phyloP scores from a whole-genome alignment of 2,888 invertebrate species.

The Nomada hirtipes region DNA sequence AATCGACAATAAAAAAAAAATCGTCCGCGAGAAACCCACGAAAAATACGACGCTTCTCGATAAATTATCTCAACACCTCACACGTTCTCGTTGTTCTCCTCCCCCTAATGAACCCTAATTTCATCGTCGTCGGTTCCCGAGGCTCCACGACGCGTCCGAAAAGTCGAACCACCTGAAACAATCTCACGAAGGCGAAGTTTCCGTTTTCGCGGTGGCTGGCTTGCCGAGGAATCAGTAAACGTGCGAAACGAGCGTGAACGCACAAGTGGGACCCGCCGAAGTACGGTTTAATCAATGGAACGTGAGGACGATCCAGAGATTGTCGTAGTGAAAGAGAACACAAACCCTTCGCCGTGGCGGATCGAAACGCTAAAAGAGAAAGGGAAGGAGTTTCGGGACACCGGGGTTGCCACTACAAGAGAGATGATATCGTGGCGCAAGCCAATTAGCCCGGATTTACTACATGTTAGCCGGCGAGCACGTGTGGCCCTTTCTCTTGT shows the following conservation, averaged over 20 bases:
- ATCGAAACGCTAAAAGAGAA: conserved; percentile 33
- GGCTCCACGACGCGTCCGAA: neutral
- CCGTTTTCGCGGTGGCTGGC: neutral
- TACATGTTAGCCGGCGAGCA: conserved; percentile 40
- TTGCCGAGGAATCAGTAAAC: conserved; percentile 17
- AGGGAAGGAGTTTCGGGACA: conserved; percentile 51
- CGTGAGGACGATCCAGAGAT: conserved; percentile 65
- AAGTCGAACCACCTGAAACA: neutral
- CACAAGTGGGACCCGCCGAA: conserved; percentile 43
- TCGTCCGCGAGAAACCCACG: too few species aligned
- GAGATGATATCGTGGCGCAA: conserved; percentile 67
- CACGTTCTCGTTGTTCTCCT: too few species aligned
- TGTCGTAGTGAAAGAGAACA: conserved; percentile 42
- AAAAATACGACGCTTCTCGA: neutral
- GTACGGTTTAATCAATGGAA: conserved; percentile 68
- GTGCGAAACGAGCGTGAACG: conserved; percentile 47
- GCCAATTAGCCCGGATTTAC: conserved; percentile 75
- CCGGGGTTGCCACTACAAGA: conserved; percentile 44
- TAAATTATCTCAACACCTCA: neutral
- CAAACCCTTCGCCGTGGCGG: conserved; percentile 13
- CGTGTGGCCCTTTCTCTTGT: conserved; percentile 38
- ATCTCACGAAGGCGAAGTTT: neutral
- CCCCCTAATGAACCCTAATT: neutral
- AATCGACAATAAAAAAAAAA: neutral
- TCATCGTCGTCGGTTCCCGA: neutral